phyloP scores from a whole-genome alignment of 1,140 invertebrate species.

The Scaptomyza montana region DNA sequence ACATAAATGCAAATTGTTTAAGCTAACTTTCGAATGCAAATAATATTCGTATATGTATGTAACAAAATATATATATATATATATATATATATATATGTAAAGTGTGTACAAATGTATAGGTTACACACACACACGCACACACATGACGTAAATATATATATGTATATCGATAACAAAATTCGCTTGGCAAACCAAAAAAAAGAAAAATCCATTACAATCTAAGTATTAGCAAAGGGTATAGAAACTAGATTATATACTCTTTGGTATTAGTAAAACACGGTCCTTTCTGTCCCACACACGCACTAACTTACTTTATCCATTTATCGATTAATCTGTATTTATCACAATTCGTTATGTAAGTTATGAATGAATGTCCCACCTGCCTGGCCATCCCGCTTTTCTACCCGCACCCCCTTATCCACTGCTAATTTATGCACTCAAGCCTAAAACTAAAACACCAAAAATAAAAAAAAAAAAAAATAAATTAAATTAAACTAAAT shows the following conservation, averaged over 20 bases:
- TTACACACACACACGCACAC: background rate
- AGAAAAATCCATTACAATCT: background rate
- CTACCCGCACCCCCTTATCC: slow-evolving; percentile 2
- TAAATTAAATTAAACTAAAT: slow-evolving; percentile 2
- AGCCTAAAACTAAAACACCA: slow-evolving; percentile 46
- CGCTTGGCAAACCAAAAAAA: slow-evolving; percentile 38
- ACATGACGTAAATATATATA: slow-evolving; percentile 41
- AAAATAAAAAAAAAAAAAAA: slow-evolving; percentile 17
- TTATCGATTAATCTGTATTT: slow-evolving; percentile 21
- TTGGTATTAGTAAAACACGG: background rate
- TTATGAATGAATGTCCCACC: slow-evolving; percentile 75
- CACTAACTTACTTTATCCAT: slow-evolving; percentile 3
- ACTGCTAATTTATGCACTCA: slow-evolving; percentile 30
- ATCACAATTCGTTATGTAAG: slow-evolving; percentile 52
- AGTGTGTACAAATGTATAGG: slow-evolving; percentile 21
- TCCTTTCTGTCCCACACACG: background rate
- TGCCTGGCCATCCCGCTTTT: slow-evolving; percentile 63
- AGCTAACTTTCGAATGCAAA: slow-evolving; percentile 25
- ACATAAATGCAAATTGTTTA: slow-evolving; percentile 26
- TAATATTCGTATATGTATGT: slow-evolving; percentile 19
- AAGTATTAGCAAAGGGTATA: background rate
- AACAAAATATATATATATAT: background rate
- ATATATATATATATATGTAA: slow-evolving; percentile 13
- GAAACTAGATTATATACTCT: no score
- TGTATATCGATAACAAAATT: slow-evolving; percentile 34